Evolutionary conservation across 2,797 vertebrate species (phyloP).

Genomic region (Chloroceryle inda): DNA sequence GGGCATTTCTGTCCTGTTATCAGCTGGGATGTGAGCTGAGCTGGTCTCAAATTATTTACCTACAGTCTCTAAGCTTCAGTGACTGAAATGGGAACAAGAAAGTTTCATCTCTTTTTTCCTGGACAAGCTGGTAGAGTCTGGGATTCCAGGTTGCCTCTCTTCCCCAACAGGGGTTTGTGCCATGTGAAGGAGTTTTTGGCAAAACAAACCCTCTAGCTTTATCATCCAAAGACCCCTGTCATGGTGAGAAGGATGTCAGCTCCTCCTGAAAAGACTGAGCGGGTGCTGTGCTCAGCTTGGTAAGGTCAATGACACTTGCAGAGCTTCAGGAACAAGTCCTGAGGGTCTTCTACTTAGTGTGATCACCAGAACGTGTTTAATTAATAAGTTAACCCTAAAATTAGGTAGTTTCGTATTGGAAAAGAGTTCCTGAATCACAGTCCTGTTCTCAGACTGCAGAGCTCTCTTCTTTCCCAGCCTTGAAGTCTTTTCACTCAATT

Average conservation of each 20-base stretch:
- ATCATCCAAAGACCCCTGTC: neutral
- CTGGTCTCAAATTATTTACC: neutral
- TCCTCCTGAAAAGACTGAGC: neutral
- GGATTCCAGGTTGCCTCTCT: neutral
- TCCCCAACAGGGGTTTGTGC: neutral
- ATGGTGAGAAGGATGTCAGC: neutral
- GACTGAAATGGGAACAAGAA: neutral
- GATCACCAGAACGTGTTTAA: neutral
- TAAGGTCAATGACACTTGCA: neutral
- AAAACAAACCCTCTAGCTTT: neutral
- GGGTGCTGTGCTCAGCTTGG: neutral
- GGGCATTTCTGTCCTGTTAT: neutral
- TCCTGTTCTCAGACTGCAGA: neutral
- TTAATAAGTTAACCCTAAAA: neutral
- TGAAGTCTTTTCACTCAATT: neutral
- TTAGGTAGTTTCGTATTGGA: neutral
- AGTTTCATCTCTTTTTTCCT: neutral
- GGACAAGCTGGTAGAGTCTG: neutral
- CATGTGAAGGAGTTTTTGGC: accelerated
- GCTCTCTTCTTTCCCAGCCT: neutral
- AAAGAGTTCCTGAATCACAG: neutral
- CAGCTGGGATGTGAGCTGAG: neutral
- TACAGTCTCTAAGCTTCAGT: neutral
- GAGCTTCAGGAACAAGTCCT: neutral
- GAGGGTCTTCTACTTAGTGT: neutral